Evolutionary conservation across 2,113 vertebrate genomes (phyloP).

Genomic region (Phyllostomus hastatus): DNA sequence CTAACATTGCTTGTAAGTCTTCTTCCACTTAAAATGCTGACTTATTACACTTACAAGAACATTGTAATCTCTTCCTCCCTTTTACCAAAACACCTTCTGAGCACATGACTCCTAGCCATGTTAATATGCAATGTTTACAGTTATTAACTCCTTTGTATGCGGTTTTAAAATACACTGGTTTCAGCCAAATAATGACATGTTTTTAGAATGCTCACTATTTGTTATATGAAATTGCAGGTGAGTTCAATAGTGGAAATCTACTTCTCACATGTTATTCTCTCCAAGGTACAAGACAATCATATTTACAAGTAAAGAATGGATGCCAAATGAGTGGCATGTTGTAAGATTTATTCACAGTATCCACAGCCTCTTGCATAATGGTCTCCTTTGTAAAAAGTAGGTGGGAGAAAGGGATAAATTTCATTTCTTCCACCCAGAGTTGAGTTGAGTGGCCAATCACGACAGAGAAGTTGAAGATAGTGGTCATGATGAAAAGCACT

Average conservation of each 20-base stretch:
- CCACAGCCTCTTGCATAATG: neutral
- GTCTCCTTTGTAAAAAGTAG: neutral
- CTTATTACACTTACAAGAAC: neutral
- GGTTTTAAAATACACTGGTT: neutral
- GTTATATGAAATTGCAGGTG: neutral
- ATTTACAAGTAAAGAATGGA: neutral
- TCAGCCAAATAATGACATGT: neutral
- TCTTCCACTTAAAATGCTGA: neutral
- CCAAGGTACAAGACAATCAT: neutral
- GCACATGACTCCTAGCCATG: neutral
- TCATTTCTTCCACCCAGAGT: fast-evolving
- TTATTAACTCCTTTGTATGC: neutral
- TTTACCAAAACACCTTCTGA: neutral
- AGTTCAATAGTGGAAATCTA: neutral
- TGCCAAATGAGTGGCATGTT: neutral
- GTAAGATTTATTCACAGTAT: neutral
- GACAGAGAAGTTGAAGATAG: neutral
- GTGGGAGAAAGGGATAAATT: neutral
- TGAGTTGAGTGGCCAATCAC: neutral
- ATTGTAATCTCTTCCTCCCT: neutral
- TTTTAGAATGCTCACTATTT: neutral
- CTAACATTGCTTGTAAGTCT: neutral
- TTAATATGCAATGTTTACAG: neutral
- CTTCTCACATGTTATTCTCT: neutral
- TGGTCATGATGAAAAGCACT: fast-evolving